phyloP scores from a whole-genome alignment of 1,140 invertebrate species.

The Vollenhovia emeryi region DNA sequence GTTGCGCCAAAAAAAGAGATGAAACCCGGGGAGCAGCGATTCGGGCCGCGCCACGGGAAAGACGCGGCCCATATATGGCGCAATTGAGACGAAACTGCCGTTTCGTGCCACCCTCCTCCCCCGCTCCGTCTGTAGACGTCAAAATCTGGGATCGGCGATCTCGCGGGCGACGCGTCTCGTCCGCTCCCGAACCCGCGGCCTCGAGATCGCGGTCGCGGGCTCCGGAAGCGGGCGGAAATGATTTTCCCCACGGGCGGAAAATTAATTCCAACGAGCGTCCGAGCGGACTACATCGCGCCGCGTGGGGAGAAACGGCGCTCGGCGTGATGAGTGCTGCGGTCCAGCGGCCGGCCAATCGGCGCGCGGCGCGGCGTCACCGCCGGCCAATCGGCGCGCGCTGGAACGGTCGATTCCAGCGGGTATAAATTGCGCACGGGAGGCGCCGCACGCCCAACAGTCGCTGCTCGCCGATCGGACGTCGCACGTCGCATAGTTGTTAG shows the following conservation, averaged over 20 bases:
- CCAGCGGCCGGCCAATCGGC: conserved; percentile 50
- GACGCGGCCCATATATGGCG: conserved; percentile 50
- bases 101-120: too few species aligned
- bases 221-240: neutral
- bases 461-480: neutral
- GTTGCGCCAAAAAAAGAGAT: conserved; percentile 45
- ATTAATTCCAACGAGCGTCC: neutral
- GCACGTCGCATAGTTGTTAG: conserved; percentile 61
- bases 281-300: conserved; percentile 54
- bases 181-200: too few species aligned
- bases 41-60: conserved; percentile 15
- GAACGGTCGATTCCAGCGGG: conserved; percentile 38
- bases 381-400: conserved; percentile 53
- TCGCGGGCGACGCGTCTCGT: too few species aligned
- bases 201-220: neutral
- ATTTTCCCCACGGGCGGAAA: neutral
- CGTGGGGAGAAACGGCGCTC: conserved; percentile 27
- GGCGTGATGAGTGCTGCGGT: conserved; percentile 65
- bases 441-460: conserved; percentile 42
- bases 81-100: conserved; percentile 27
- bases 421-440: conserved; percentile 56
- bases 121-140: too few species aligned
- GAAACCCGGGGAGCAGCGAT: conserved; percentile 27
- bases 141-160: too few species aligned
- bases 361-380: conserved; percentile 31